A percentile compares a stretch with the other conserved stretches of the same genome.
These are phyloP conservation scores for Crotalus tigris DNA, from an alignment of 2,113 vertebrate genomes.

Conservation along the genomic window DNA sequence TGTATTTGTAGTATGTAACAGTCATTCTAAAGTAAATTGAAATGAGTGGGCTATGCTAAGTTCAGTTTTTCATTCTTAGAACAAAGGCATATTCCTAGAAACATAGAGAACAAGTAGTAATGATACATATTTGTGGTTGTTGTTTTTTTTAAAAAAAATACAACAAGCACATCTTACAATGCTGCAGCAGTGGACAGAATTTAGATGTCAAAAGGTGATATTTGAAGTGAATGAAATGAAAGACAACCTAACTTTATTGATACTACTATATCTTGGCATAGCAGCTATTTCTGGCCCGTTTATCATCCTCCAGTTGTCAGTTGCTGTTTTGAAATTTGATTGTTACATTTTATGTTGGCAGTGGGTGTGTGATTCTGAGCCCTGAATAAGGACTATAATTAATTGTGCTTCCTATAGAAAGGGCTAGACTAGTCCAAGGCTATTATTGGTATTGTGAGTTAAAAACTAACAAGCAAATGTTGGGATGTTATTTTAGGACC, in stretches of 20 bases:
- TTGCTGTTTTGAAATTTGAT: background rate
- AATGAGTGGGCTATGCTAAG: background rate
- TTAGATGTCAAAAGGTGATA: background rate
- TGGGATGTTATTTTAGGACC: background rate
- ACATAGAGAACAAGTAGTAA: background rate
- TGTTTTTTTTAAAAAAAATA: background rate
- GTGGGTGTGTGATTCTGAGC: background rate
- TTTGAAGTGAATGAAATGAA: background rate
- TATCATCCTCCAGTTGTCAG: background rate
- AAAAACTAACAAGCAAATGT: background rate
- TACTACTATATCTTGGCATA: background rate
- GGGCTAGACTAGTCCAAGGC: background rate
- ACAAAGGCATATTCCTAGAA: background rate
- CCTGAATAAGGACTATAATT: background rate
- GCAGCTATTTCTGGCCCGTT: constrained; percentile 26
- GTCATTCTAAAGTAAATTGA: background rate
- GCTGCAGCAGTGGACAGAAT: background rate
- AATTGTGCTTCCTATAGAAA: background rate
- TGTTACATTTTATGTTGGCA: background rate
- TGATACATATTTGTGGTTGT: background rate
- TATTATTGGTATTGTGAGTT: background rate
- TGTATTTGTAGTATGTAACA: background rate
- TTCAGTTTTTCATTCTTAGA: background rate
- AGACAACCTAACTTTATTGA: background rate
- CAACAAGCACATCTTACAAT: background rate